These are phyloP conservation scores for Gastrophryne carolinensis DNA, from an alignment of 2,797 vertebrate genomes.

Conservation along the genomic window DNA sequence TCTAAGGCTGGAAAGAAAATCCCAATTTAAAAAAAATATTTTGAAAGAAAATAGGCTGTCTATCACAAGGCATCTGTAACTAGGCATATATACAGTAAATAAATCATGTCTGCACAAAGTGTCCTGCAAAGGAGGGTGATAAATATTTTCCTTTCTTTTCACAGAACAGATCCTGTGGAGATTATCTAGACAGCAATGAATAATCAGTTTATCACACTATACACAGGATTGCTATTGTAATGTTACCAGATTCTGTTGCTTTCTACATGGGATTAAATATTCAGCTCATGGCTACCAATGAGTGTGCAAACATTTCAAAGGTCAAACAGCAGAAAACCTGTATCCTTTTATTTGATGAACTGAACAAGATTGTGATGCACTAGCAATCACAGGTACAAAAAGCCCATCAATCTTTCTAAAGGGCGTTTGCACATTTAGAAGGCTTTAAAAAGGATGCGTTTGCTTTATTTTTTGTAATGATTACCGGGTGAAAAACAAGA, in stretches of 20 bases:
- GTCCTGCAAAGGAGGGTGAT: constrained; percentile 37
- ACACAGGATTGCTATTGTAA: constrained; percentile 25
- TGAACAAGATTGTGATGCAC: no score
- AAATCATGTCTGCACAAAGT: constrained; percentile 47
- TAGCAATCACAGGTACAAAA: no score
- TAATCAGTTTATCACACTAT: constrained; percentile 48
- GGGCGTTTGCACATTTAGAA: no score
- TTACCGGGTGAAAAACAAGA: no score
- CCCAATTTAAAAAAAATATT: constrained; percentile 48
- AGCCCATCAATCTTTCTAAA: no score
- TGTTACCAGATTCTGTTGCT: neutral
- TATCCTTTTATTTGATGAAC: neutral
- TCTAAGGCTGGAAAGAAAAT: constrained; percentile 9
- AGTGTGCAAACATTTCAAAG: constrained; percentile 9
- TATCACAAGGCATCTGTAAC: constrained; percentile 37
- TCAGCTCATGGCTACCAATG: neutral
- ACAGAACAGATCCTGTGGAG: constrained; percentile 41
- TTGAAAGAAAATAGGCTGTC: constrained; percentile 44
- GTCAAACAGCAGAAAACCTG: neutral
- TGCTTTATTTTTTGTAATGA: no score
- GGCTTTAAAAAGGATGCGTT: no score
- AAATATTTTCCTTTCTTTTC: constrained; percentile 51
- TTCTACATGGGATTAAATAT: constrained; percentile 17
- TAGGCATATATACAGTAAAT: constrained; percentile 48
- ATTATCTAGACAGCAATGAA: constrained; percentile 43